Percentiles rank a stretch among this genome's conserved stretches.
Evolutionary conservation across 1,140 invertebrate species (phyloP).

Genomic region (Drosophila orena): DNA sequence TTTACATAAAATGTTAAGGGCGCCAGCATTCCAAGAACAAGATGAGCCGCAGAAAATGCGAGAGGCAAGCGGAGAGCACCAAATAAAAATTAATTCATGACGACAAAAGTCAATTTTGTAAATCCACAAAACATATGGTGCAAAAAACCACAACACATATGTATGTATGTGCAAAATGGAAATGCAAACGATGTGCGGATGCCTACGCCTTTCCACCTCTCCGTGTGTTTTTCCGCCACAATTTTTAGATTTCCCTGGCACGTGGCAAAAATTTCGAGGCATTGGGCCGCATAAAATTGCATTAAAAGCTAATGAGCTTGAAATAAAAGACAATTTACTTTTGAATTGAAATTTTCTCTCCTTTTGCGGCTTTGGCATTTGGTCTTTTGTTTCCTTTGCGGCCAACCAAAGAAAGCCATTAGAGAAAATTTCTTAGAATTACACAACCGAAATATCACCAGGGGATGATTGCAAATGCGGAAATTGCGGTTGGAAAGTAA

Average conservation of each 20-base stretch:
- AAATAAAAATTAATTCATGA: conserved; percentile 77
- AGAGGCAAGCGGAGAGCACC: conserved; percentile 13
- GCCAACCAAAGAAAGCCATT: conserved; percentile 44
- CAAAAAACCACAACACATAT: conserved; percentile 30
- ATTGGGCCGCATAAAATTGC: conserved; percentile 81
- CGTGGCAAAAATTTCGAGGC: conserved; percentile 71
- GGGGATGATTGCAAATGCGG: conserved; percentile 1
- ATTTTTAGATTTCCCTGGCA: conserved; percentile 41
- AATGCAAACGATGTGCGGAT: conserved; percentile 69
- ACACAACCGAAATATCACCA: conserved; percentile 33
- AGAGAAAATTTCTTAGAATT: conserved; percentile 48
- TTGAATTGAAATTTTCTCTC: conserved; percentile 64
- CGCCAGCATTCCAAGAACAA: conserved; percentile 35
- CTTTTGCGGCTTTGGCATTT: conserved; percentile 29
- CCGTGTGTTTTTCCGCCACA: neutral
- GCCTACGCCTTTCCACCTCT: conserved; percentile 8
- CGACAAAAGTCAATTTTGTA: conserved; percentile 78
- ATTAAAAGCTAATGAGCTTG: conserved; percentile 81
- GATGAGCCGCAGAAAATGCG: conserved; percentile 31
- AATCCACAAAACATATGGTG: conserved; percentile 76
- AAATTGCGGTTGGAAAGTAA: conserved; percentile 27
- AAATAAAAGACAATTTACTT: conserved; percentile 79
- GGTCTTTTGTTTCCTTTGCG: conserved; percentile 30
- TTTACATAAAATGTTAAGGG: conserved; percentile 78
- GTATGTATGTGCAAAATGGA: conserved; percentile 51